Evolutionary conservation across 64 coral and sea anemone species (phyloP), one percentile per base, ranked within the genome.

Genomic region (Montipora foliosa): DNA sequence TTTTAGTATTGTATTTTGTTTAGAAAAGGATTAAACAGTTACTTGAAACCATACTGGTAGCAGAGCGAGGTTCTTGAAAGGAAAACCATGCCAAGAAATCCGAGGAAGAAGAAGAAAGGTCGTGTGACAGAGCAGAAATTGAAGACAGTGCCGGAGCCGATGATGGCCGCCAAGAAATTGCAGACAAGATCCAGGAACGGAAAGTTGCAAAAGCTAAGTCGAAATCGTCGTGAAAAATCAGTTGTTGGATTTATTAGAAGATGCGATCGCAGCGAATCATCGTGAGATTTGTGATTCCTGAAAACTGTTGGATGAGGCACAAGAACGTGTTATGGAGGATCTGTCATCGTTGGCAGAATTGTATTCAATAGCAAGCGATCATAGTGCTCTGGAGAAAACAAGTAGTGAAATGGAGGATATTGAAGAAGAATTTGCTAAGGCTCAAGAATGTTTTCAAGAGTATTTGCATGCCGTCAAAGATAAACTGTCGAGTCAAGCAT

Each of bases 41-140:
- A 37, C 37, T 37, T 37, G 37, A 2, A 37, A 37, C 37, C 37
- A 37, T 37, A 37, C 37, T 37, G 37, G 25, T 79, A 79, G 47
- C 76, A 79, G 76, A 79, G 76, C 48, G 46, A 79, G 3, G 76
- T 79, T 79, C 48, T 19, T 16, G 47, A 79, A 79, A 46, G 52
- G 4, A 55, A 79, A 79, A 79, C 17, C 64, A 79, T 79, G 76
- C 46, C 76, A 15, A 15, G 14, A 17, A 79, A 51, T 77, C 29
- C 37, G 2, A 79, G 50, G 76, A 79, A 79, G 76, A 79, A 79
- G 16, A 79, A 79, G 76, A 79, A 79, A 13, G 10, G 46, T 12
- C 29, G 76, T 14, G 76, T 37, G 37, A 79, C 8, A 45, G 47
- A 50, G 8, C 29, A 51, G 1, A 79, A 16, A 17, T 67, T n/a